These are phyloP conservation scores for Agrotis puta DNA, from an alignment of 2,888 invertebrate species.

Conservation along the genomic window DNA sequence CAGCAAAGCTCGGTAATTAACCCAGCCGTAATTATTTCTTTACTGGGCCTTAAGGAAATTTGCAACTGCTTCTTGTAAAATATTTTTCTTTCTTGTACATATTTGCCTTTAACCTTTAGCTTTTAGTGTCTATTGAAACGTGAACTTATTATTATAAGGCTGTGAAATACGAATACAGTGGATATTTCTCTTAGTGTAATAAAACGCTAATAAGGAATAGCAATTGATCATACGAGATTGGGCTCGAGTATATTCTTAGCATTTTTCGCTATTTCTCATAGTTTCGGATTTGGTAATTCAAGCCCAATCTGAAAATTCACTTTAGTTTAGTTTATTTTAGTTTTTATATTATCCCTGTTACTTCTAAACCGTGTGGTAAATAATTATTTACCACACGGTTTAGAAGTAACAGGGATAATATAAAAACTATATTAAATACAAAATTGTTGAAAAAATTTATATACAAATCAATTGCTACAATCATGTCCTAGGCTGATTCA, in stretches of 20 bases:
- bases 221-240: constrained; percentile 6
- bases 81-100: constrained; percentile 36
- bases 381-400: too few relatives aligned
- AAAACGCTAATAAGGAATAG: neutral
- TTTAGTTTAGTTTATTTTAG: too few relatives aligned
- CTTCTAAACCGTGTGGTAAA: too few relatives aligned
- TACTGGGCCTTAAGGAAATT: constrained; percentile 24
- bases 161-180: constrained; percentile 38
- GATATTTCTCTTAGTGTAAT: neutral
- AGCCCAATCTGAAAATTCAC: too few relatives aligned
- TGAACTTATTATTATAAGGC: constrained; percentile 41
- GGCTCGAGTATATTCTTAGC: neutral
- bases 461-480: too few relatives aligned
- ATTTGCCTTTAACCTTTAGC: constrained; percentile 8
- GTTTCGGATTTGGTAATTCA: too few relatives aligned
- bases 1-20: constrained; percentile 40
- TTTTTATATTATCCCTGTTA: too few relatives aligned
- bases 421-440: too few relatives aligned
- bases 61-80: constrained; percentile 34
- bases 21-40: constrained; percentile 49
- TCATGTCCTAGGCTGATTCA: too few relatives aligned
- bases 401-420: too few relatives aligned
- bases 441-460: too few relatives aligned
- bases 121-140: constrained; percentile 48
- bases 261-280: too few relatives aligned